Evolutionary conservation across 2,797 vertebrate genomes (phyloP), one percentile per base, ranked within the genome.

Genomic region (Ficedula albicollis): DNA sequence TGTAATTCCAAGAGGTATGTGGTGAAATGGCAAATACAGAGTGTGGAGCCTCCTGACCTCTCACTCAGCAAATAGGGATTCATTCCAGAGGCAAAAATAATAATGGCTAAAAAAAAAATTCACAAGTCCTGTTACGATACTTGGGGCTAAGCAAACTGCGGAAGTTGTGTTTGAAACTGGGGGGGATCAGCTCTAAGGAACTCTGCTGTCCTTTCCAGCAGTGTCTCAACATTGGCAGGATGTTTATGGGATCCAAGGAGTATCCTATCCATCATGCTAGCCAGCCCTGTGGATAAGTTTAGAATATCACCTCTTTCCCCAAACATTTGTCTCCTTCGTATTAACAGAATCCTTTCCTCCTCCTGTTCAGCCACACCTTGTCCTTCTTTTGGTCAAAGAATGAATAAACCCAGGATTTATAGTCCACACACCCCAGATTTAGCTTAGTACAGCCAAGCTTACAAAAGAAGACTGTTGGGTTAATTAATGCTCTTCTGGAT

Each of bases 281-380:
- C 73, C n/a, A 73, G 80, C 62, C 83, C 74, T 93, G 48, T 39
- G 84, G 55, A 14, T 96, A 88, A 76, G 95, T 92, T 95, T 96
- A 96, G 85, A 96, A 54, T 96, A 95, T 90, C 87, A 79, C 83
- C 87, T 92, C 87, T 95, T 94, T 95, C 87, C 87, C 85, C 85
- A 95, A 95, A 94, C 74, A 96, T 89, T 78, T 93, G 63, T 90
- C 94, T 84, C 52, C 52, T 94, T 91, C 85, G 4, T 94, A n/a
- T 91, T 97, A 96, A 96, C 95, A 96, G 85, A 92, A 90, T 88
- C 89, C 59, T 91, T 96, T 96, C 89, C 85, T 96, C 87, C 92
- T 96, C 92, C 85, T 95, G 91, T 94, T 93, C 87, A 93, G 72
- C 92, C 89, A 92, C 89, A 92, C 94, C 85, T 93, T 95, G 87